A percentile compares a stretch with the other conserved stretches of the same genome.
phyloP scores from a whole-genome alignment of 2,888 invertebrate genomes.

The Muscina levida region DNA sequence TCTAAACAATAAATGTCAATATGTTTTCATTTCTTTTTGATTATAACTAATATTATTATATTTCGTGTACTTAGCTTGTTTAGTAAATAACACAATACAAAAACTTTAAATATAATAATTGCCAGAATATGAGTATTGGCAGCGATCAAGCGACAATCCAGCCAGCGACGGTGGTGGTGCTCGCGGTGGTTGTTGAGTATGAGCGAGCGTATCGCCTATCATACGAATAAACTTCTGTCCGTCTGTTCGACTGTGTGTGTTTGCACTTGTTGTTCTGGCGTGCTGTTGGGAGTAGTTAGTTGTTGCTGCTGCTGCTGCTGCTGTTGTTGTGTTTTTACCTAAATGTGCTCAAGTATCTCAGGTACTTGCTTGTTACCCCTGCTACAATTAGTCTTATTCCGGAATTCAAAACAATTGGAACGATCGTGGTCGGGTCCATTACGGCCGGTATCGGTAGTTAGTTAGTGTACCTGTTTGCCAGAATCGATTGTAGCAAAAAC shows the following conservation, averaged over 20 bases:
- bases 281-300: no score
- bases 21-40: background rate
- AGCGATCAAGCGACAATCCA: conserved; percentile 14
- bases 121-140: conserved; percentile 25
- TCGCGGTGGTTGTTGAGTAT: background rate
- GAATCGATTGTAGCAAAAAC: conserved; percentile 16
- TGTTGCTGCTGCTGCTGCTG: background rate
- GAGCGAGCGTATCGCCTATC: background rate
- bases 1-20: no score
- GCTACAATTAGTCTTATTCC: conserved; percentile 46
- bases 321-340: background rate
- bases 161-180: no score
- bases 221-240: background rate
- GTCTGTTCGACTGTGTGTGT: background rate
- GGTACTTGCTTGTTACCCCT: conserved; percentile 40
- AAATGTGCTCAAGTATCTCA: conserved; percentile 25
- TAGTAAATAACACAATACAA: background rate
- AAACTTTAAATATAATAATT: conserved; percentile 14
- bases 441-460: background rate
- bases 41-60: background rate
- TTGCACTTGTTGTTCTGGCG: conserved; percentile 30
- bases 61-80: conserved; percentile 5
- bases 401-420: conserved; percentile 44
- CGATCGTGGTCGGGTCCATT: conserved; percentile 12
- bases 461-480: conserved; percentile 2